Percentiles rank a stretch among this genome's conserved stretches.
phyloP scores from a whole-genome alignment of 2,888 invertebrate species.

The Drosophila greeni region DNA sequence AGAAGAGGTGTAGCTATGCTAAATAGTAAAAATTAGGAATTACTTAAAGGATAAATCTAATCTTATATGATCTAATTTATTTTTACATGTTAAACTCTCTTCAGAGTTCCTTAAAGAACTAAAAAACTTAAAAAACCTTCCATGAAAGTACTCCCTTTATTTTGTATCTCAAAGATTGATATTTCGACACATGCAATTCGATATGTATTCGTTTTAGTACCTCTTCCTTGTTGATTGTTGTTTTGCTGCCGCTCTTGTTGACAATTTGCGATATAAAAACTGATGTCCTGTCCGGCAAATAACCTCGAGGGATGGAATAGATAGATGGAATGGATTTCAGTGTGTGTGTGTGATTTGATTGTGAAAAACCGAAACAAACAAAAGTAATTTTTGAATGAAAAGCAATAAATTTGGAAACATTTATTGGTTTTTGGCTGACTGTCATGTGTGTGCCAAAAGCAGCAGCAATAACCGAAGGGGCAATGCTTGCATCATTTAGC shows the following conservation, averaged over 20 bases:
- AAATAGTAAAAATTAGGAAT: not conserved
- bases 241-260: constrained; percentile 21
- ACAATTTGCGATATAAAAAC: constrained; percentile 42
- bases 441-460: constrained; percentile 47
- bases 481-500: constrained; percentile 60
- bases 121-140: too few species aligned
- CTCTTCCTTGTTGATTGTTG: constrained; percentile 14
- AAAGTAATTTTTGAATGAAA: constrained; percentile 72
- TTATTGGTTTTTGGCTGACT: constrained; percentile 76
- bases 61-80: too few species aligned
- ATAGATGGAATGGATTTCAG: constrained; percentile 29
- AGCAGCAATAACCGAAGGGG: constrained; percentile 39
- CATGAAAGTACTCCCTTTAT: not conserved
- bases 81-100: too few species aligned
- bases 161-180: constrained; percentile 16
- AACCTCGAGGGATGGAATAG: constrained; percentile 23
- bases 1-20: not conserved
- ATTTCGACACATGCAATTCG: constrained; percentile 23
- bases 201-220: constrained; percentile 12
- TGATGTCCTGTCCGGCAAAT: constrained; percentile 43
- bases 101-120: not conserved
- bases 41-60: not conserved
- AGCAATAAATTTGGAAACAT: constrained; percentile 78
- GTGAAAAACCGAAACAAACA: constrained; percentile 68
- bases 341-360: constrained; percentile 46